These are phyloP conservation scores for Drosophila funebris DNA, from an alignment of 1,140 invertebrate genomes.

Conservation along the genomic window DNA sequence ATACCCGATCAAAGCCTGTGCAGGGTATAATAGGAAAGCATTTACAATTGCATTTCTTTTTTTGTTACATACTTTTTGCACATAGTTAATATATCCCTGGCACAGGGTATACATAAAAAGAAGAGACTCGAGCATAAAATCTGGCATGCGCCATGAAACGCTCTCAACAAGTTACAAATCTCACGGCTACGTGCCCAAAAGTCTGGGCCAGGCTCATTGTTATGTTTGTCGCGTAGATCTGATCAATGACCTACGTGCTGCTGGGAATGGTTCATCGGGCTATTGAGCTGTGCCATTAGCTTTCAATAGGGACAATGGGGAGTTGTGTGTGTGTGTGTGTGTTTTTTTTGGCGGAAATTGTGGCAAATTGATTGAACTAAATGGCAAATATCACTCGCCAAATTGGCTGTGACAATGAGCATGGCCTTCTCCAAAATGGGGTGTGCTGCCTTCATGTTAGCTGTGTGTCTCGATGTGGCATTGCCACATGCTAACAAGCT, in stretches of 20 bases:
- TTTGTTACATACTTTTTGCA: no score
- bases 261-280: conserved; percentile 11
- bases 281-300: conserved; percentile 68
- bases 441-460: not conserved
- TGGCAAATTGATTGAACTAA: conserved; percentile 80
- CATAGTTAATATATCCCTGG: no score
- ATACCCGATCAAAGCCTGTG: no score
- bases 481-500: conserved; percentile 48
- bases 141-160: conserved; percentile 27
- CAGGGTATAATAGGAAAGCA: no score
- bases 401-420: conserved; percentile 72
- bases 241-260: conserved; percentile 77
- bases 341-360: conserved; percentile 64
- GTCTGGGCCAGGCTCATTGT: conserved; percentile 48
- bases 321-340: not conserved
- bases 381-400: conserved; percentile 75
- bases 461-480: conserved; percentile 2
- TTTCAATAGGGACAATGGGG: conserved; percentile 61
- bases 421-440: not conserved
- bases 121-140: conserved; percentile 9
- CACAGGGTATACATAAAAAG: no score
- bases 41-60: no score
- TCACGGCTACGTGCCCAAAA: conserved; percentile 59
- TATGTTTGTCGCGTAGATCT: conserved; percentile 81
- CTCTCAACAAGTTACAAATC: conserved; percentile 78